These are phyloP conservation scores for Chloroceryle inda DNA, from an alignment of 2,797 vertebrate species.

Conservation along the genomic window DNA sequence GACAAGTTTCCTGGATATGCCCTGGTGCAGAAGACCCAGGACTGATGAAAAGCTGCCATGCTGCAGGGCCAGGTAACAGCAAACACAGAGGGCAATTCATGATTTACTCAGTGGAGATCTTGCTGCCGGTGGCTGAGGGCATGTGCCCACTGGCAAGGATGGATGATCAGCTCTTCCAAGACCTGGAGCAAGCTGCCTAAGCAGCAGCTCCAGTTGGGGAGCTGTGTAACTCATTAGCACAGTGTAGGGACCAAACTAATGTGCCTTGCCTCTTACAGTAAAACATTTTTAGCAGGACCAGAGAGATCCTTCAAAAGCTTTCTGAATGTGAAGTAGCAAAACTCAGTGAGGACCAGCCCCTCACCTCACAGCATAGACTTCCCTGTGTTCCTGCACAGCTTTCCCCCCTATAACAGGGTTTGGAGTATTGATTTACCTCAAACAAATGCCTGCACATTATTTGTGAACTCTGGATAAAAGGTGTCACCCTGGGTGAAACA, in stretches of 20 bases:
- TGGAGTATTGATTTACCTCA: neutral
- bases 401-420: neutral
- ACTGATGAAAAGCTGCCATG: neutral
- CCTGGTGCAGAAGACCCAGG: neutral
- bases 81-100: neutral
- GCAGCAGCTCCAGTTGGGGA: neutral
- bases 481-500: neutral
- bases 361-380: neutral
- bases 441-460: neutral
- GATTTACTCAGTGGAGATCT: neutral
- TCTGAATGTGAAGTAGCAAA: neutral
- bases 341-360: neutral
- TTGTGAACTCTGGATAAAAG: neutral
- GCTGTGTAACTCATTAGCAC: neutral
- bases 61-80: neutral
- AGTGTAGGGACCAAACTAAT: neutral
- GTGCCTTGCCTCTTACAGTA: neutral
- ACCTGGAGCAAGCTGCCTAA: neutral
- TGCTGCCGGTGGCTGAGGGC: accelerated
- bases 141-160: accelerated
- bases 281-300: neutral
- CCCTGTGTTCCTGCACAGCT: neutral
- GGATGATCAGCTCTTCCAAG: neutral
- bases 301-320: neutral
- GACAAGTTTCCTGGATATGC: neutral